Evolutionary conservation across 2,888 invertebrate genomes (phyloP).

Genomic region (Germaria angustata): DNA sequence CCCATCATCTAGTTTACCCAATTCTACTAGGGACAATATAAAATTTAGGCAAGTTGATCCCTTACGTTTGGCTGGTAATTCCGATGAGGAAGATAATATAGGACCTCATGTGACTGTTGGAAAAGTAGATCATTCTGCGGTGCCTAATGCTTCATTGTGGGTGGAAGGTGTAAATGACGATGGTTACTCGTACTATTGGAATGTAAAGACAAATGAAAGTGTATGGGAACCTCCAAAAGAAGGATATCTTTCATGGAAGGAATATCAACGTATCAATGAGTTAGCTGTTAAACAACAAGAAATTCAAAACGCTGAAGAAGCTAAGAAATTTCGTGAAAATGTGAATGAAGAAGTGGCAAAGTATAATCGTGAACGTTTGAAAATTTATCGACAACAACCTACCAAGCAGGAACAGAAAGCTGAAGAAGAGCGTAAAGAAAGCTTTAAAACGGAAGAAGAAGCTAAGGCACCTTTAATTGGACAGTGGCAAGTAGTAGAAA

Average conservation of each 20-base stretch:
- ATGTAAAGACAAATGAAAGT: constrained; percentile 90
- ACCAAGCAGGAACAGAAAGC: constrained; percentile 74
- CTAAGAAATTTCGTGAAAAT: constrained; percentile 79
- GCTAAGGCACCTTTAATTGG: constrained; percentile 85
- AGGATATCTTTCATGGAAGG: constrained; percentile 85
- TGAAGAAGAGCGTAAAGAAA: constrained; percentile 77
- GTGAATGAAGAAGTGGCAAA: constrained; percentile 80
- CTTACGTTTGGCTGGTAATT: constrained; percentile 76
- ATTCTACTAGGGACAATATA: background rate
- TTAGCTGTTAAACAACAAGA: constrained; percentile 81
- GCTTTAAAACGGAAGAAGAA: constrained; percentile 81
- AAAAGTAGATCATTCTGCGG: constrained; percentile 73
- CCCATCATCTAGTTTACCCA: constrained; percentile 69
- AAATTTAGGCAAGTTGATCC: constrained; percentile 76
- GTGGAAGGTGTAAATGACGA: constrained; percentile 88
- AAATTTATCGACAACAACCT: constrained; percentile 74
- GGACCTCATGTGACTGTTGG: constrained; percentile 71
- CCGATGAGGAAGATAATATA: constrained; percentile 74
- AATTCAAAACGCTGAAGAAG: constrained; percentile 80
- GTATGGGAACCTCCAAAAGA: constrained; percentile 87
- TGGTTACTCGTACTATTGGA: constrained; percentile 92
- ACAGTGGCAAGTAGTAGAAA: constrained; percentile 86
- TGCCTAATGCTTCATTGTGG: constrained; percentile 83
- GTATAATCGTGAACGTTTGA: constrained; percentile 78
- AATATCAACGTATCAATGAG: constrained; percentile 83